Conservation (phyloP, 2,888 invertebrate genomes). For the Sialis fuliginosa region DNA sequence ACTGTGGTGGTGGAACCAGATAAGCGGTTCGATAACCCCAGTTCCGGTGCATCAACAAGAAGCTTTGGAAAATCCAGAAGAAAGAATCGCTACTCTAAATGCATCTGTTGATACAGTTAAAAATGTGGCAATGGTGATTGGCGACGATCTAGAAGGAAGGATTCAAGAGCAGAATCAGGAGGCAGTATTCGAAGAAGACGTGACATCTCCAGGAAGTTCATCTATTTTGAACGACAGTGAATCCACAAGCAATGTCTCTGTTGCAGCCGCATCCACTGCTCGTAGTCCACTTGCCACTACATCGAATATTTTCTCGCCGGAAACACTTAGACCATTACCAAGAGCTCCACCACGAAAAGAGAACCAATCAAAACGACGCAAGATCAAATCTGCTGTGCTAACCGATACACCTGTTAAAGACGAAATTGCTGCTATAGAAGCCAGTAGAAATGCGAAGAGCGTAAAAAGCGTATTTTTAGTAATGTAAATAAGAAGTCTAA, state of each 20-base stretch:
- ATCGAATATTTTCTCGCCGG: constrained; percentile 8
- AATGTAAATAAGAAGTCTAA: constrained; percentile 7
- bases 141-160: too few relatives aligned
- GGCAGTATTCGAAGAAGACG: background rate
- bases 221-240: background rate
- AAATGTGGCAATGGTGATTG: too few relatives aligned
- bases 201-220: background rate
- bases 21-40: too few relatives aligned
- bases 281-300: constrained; percentile 7
- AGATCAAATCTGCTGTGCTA: constrained; percentile 14
- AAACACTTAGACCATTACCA: constrained; percentile 11
- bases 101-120: too few relatives aligned
- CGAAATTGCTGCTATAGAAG: constrained; percentile 14
- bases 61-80: too few relatives aligned
- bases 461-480: constrained; percentile 11
- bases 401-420: constrained; percentile 14
- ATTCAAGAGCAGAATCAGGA: too few relatives aligned
- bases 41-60: too few relatives aligned
- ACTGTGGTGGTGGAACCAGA: too few relatives aligned
- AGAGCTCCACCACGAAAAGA: constrained; percentile 14
- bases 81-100: too few relatives aligned
- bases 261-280: constrained; percentile 1
- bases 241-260: too few relatives aligned
- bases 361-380: constrained; percentile 13
- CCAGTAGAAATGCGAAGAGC: constrained; percentile 11